A percentile compares a stretch with the other conserved stretches of the same genome.
Conservation (phyloP, 2,113 vertebrate species). For the Xenus cinereus region DNA sequence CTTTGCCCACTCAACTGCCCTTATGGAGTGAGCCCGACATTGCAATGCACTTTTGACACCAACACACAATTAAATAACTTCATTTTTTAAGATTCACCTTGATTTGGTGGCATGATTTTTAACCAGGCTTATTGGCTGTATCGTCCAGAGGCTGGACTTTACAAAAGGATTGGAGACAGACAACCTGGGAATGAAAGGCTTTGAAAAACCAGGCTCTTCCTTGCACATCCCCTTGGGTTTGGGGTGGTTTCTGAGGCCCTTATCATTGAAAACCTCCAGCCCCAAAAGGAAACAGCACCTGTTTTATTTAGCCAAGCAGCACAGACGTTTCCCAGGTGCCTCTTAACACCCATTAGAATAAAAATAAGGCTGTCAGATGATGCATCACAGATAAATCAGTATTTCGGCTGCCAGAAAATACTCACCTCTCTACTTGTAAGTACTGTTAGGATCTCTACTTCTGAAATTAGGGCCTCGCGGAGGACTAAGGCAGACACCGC, state of each 20-base stretch:
- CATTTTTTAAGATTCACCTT: neutral
- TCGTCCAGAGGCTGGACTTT: neutral
- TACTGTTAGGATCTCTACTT: neutral
- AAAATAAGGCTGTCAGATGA: neutral
- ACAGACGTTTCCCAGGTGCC: slow-evolving; percentile 12
- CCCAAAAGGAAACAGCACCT: neutral
- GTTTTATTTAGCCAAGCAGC: neutral
- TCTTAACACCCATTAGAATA: neutral
- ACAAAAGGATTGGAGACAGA: neutral
- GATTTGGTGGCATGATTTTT: neutral
- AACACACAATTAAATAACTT: neutral
- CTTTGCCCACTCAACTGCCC: neutral
- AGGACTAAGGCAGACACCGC: neutral
- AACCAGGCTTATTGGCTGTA: fast-evolving
- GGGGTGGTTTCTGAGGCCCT: neutral
- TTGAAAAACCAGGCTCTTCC: neutral
- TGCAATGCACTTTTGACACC: neutral
- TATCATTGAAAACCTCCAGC: neutral
- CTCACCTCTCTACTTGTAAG: neutral
- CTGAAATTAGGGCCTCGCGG: neutral
- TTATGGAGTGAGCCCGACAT: neutral
- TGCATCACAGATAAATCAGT: neutral
- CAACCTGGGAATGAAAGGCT: neutral
- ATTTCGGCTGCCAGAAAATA: neutral
- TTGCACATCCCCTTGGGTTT: neutral